Evolutionary conservation across 2,888 invertebrate genomes (phyloP), one percentile per base, ranked within the genome.

Genomic region (Scaptomyza flava): DNA sequence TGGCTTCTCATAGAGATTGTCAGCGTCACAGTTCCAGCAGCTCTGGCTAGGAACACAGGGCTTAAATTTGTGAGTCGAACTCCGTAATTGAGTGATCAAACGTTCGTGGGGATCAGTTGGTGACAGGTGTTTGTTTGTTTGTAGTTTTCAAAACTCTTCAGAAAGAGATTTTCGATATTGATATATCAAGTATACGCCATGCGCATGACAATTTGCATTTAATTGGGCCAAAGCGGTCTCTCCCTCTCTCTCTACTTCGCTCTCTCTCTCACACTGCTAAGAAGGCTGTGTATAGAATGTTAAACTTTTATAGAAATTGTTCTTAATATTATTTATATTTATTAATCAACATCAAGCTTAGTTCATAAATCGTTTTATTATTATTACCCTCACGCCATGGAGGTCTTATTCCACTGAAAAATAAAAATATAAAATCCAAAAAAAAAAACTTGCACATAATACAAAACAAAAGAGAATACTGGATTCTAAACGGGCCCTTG

Each of bases 401-500:
- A 36, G 48, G 51, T 51, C 38, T 50, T 1, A 45, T 23, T 11
- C 34, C n/a, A 20, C 42, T 57, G 51, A 43, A 57, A 58, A 20
- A 33, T 33, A 9, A 4, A 43, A 1, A 23, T 23, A 36, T 17
- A 4, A 43, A 2, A 14, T 17, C 17, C 17, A 17, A n/a, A 23
- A 20, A 51, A 58, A 46, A 34, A 58, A 64, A 38, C 51, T 41
- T 42, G 33, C 42, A 72, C 41, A 58, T 34, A 36, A 45, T 14
- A 42, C 23, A 53, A 43, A 50, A 27, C 17, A 43, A 43, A 12
- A 58, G 42, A 51, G 42, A 47, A 68, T 60, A 63, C 48, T 77
- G 76, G 43, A 68, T 57, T 57, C 45, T n/a, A 20, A 12, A 31
- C 17, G 46, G 68, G 73, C 73, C 77, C 73, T 74, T 42, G 47